Base-by-base conservation (phyloP, 2,888 invertebrate genomes). In the Heliconius hortense region DNA sequence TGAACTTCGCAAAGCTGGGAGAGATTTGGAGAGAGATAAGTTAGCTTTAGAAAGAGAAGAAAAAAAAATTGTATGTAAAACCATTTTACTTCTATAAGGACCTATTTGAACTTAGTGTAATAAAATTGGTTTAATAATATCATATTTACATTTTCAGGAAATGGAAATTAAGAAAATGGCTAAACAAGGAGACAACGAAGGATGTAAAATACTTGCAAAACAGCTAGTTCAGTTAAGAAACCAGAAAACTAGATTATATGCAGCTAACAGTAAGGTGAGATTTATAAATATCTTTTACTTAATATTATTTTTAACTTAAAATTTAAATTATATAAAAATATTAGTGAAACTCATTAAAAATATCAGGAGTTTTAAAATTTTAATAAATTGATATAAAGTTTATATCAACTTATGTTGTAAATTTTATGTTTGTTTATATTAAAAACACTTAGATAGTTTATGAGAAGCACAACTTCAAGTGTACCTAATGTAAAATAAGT, bases 91-190 rank as follows among this genome's bases (percentile, higher is more conserved):
- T 31, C 31, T 31, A 60, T 7, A 35, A n/a, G 11, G n/a, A 10
- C 18, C 8, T 64, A n/a, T n/a, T 21, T 21, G 8, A 21, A 10
- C 10, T 21, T 11, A 10, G 8, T 2, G 21, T 21, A 62, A 28
- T 5, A 69, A 31, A 59, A 35, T 43, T 18, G 43, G 5, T 5
- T 43, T 35, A 18, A 59, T 28, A 39, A 53, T 26, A 66, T 56
- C 48, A 76, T 43, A 77, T 21, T 31, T n/a, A 64, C 4, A 10
- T 73, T 89, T 92, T 31, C 85, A 97, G 96, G 97, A 98, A 93
- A 90, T 95, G 88, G 98, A 98, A 88, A 98, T 98, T 71, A 98
- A 97, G 86, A 97, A 97, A 84, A 95, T 97, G 89, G 98, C 98
- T 0, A 97, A 97, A 84, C 96, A 97, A 85, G 98, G 98, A 13